Conservation (phyloP, 2,113 vertebrate genomes). For the Speoplatyrhinus poulsoni region DNA sequence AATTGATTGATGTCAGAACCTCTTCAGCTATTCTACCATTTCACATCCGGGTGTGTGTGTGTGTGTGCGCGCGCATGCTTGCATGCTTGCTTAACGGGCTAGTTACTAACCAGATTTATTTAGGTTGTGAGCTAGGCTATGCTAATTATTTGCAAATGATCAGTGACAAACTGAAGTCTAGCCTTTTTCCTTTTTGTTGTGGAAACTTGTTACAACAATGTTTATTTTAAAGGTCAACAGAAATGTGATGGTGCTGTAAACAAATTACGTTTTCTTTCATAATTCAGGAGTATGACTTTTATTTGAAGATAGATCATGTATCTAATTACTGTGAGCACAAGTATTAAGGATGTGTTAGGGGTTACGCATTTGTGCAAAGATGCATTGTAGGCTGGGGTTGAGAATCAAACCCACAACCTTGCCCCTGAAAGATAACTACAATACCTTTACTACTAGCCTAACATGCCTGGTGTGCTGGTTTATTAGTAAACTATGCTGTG, state of each 20-base stretch:
- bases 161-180: neutral
- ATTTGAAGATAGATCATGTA: too few relatives aligned
- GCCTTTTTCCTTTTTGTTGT: neutral
- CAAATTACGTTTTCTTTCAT: slow-evolving; percentile 6
- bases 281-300: too few relatives aligned
- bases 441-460: too few relatives aligned
- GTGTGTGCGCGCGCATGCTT: neutral
- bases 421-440: too few relatives aligned
- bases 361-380: too few relatives aligned
- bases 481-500: slow-evolving; percentile 11
- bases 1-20: slow-evolving; percentile 14
- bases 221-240: slow-evolving; percentile 17
- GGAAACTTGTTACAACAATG: neutral
- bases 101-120: neutral
- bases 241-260: slow-evolving; percentile 47
- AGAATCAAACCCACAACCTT: too few relatives aligned
- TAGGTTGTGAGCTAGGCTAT: neutral
- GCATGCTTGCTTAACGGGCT: neutral
- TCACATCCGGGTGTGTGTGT: neutral
- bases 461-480: neutral
- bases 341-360: too few relatives aligned
- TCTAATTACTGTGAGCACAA: too few relatives aligned
- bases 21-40: neutral
- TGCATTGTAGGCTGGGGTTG: too few relatives aligned
- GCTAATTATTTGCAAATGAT: slow-evolving; percentile 17